Evolutionary conservation across 2,797 vertebrate genomes (phyloP).

Genomic region (Valencia hispanica): DNA sequence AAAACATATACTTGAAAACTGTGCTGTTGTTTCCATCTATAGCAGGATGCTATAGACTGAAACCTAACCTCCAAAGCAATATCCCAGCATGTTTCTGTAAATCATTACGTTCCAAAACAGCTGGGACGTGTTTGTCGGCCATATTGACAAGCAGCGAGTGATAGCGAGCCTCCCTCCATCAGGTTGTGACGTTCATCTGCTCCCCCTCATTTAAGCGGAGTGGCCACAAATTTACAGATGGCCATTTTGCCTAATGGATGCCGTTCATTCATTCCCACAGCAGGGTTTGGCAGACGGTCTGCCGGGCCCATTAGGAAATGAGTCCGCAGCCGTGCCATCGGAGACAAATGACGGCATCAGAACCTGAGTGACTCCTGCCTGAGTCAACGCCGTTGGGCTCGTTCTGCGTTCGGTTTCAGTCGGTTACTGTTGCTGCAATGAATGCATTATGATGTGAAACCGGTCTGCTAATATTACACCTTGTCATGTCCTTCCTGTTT

Average conservation of each 20-base stretch:
- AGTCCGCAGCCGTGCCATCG: constrained; percentile 56
- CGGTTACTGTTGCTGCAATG: constrained; percentile 11
- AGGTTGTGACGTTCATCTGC: constrained; percentile 53
- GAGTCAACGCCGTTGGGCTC: constrained; percentile 29
- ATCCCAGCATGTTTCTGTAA: constrained; percentile 29
- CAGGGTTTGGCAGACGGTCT: constrained; percentile 68
- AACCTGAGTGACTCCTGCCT: constrained; percentile 59
- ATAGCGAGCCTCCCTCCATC: constrained; percentile 36
- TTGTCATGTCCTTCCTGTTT: constrained; percentile 20
- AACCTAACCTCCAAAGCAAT: constrained; percentile 4
- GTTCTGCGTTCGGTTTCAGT: constrained; percentile 42
- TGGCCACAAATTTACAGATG: constrained; percentile 73
- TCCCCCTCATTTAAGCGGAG: constrained; percentile 58
- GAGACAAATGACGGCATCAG: constrained; percentile 72
- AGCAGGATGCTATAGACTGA: neutral
- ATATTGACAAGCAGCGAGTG: constrained; percentile 41
- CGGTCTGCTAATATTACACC: constrained; percentile 2
- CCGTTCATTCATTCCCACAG: constrained; percentile 70
- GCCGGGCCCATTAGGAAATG: constrained; percentile 81
- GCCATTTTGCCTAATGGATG: constrained; percentile 78
- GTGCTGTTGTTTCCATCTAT: neutral
- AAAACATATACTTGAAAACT: neutral
- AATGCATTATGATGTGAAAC: constrained; percentile 31
- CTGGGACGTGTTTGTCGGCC: constrained; percentile 39
- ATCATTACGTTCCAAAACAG: constrained; percentile 41